Base-by-base conservation (phyloP, 2,797 vertebrate genomes). In the Sebastes diploproa region DNA sequence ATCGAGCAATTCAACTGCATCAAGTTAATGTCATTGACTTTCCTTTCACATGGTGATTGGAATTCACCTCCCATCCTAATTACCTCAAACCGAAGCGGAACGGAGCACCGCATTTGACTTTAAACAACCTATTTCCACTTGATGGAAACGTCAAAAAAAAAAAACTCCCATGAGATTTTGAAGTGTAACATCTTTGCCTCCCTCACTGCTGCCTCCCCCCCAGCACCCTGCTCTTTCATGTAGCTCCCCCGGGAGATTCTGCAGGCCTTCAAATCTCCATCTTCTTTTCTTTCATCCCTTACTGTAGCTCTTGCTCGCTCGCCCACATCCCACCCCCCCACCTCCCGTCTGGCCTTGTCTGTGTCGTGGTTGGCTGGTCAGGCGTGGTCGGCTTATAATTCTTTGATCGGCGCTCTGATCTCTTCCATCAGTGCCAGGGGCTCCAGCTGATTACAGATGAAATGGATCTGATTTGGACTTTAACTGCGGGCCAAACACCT, bases 391-490 rank as follows among this genome's bases (percentile, higher is more conserved):
- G 73, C 91, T 91, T 84, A 88, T 89, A 84, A 92, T 89, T 86
- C 88, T 91, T 92, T 93, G 90, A 94, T 93, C 90, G 72, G 66
- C 2, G 75, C 92, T 89, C 83, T 90, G 91, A 93, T 93, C 91
- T 88, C 75, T 63, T 85, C 88, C 91, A 90, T 89, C 92, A 91
- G 84, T 70, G 87, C 90, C 86, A 70, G 81, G 85, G 90, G 88
- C 93, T 91, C 80, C 90, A 90, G 90, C 89, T 94, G 90, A 93
- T 94, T 94, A 94, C 86, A 88, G 90, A 93, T 91, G 85, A 93
- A 95, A 92, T 90, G 84, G 90, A 94, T 94, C 89, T 91, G 90
- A 92, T 92, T 90, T 87, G 84, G 80, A 82, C 80, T 76, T 85
- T 89, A 89, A 91, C 92, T 89, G 82, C 46, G 16, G 86, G 91